phyloP scores from a whole-genome alignment of 1,140 invertebrate genomes.

The Zaprionus gabonicus region DNA sequence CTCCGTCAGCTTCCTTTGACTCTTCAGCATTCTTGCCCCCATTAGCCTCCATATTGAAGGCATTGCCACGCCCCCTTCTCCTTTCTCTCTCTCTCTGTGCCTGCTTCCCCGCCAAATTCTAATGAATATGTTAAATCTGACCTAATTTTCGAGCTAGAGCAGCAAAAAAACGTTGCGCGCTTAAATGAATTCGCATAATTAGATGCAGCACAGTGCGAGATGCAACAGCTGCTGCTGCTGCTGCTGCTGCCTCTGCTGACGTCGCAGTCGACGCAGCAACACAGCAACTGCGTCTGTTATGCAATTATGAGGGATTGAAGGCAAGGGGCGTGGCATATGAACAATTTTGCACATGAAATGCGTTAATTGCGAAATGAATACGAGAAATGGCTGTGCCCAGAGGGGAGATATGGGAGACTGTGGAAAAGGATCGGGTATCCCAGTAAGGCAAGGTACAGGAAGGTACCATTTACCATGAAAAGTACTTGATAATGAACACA shows the following conservation, averaged over 20 bases:
- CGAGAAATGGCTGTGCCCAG: background rate
- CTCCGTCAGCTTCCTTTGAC: conserved; percentile 27
- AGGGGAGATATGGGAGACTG: background rate
- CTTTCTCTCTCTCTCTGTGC: too few relatives aligned
- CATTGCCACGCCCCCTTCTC: conserved; percentile 2
- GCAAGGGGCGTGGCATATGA: background rate
- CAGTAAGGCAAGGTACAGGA: too few relatives aligned
- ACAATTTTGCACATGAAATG: conserved; percentile 29
- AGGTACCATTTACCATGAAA: too few relatives aligned
- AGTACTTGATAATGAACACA: too few relatives aligned
- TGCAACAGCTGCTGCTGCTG: conserved; percentile 3
- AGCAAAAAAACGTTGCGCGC: conserved; percentile 53
- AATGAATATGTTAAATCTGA: conserved; percentile 83
- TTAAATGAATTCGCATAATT: conserved; percentile 81
- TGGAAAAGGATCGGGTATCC: too few relatives aligned
- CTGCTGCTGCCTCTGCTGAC: background rate
- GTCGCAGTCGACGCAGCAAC: conserved; percentile 1
- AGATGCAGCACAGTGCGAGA: conserved; percentile 52
- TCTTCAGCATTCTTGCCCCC: conserved; percentile 23
- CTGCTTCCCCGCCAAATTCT: conserved; percentile 51
- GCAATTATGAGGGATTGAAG: conserved; percentile 9
- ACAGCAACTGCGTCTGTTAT: conserved; percentile 29
- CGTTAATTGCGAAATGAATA: background rate
- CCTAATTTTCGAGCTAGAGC: conserved; percentile 61
- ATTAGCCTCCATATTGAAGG: conserved; percentile 40